These are phyloP conservation scores for Otolemur garnettii DNA, from an alignment of 2,113 vertebrate species.

Conservation along the genomic window DNA sequence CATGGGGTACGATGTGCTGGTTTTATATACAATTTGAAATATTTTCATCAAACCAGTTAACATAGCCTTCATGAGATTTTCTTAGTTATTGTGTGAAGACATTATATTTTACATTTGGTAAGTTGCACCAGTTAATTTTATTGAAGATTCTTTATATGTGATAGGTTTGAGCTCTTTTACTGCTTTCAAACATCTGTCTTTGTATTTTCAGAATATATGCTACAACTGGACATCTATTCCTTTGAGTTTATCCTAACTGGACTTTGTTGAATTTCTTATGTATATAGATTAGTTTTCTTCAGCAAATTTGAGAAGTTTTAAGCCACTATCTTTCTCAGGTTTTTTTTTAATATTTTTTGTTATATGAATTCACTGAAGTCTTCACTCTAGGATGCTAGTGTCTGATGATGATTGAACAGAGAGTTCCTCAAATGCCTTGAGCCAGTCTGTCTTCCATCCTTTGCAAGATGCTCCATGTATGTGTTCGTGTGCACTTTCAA, in stretches of 20 bases:
- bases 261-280: background rate
- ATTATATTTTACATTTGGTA: no score
- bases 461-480: background rate
- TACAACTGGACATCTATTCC: background rate
- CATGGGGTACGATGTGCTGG: no score
- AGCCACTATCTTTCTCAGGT: background rate
- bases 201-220: background rate
- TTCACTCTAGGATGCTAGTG: background rate
- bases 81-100: no score
- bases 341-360: background rate
- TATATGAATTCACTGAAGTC: background rate
- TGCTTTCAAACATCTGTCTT: background rate
- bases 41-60: no score
- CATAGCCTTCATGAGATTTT: no score
- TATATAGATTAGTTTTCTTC: background rate
- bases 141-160: background rate
- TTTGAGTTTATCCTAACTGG: background rate
- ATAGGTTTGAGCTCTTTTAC: background rate
- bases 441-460: background rate
- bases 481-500: background rate
- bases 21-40: no score
- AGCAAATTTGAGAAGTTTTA: background rate
- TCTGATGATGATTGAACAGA: background rate
- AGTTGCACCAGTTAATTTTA: background rate
- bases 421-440: background rate